These are phyloP conservation scores for Falco punctatus DNA, from an alignment of 2,113 vertebrate species.

Conservation along the genomic window DNA sequence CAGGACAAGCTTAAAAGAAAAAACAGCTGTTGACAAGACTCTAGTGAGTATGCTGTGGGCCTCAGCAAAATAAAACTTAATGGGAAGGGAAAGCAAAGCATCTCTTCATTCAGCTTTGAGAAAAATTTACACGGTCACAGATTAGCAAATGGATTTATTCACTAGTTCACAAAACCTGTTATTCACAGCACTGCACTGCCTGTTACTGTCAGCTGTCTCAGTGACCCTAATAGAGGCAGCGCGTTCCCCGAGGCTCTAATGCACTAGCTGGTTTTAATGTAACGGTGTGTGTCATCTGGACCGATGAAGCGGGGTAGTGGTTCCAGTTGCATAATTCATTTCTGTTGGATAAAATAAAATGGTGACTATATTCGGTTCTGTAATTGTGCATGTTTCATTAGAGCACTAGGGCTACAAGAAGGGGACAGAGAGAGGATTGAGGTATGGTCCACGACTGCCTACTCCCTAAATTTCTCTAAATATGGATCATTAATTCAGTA, in stretches of 20 bases:
- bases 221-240: neutral
- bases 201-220: neutral
- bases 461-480: neutral
- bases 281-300: neutral
- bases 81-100: constrained; percentile 25
- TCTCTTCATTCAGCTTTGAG: constrained; percentile 5
- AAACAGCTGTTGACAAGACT: constrained; percentile 38
- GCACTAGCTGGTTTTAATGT: neutral
- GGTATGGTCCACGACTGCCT: neutral
- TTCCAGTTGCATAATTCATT: neutral
- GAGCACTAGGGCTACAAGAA: neutral
- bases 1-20: constrained; percentile 41
- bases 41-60: neutral
- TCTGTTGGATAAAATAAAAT: neutral
- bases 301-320: neutral
- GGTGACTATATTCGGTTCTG: neutral
- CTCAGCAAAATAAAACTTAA: constrained; percentile 23
- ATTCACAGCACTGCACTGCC: neutral
- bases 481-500: rapidly evolving
- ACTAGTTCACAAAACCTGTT: neutral
- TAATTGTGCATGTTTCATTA: neutral
- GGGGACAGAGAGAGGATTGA: neutral
- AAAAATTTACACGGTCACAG: neutral
- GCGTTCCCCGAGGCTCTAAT: neutral
- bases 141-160: neutral